Evolutionary conservation across 2,888 invertebrate genomes (phyloP), one percentile per base, ranked within the genome.

Genomic region (Hypomecis punctinalis): DNA sequence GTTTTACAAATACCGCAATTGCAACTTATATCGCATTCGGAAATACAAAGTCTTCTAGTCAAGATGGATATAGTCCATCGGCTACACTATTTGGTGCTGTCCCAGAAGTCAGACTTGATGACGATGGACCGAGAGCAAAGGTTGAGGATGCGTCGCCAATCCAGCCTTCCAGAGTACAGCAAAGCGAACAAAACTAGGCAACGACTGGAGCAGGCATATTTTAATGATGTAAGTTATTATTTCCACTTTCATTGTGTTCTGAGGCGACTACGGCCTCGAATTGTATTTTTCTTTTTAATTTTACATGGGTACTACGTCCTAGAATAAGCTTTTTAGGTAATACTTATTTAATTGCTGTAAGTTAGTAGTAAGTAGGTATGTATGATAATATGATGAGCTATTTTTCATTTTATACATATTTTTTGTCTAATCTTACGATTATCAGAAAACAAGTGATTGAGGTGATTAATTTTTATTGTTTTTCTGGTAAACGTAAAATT

Each of bases 51-150:
- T 45, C 39, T 49, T 66, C 59, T 55, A 11, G 9, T 37, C 46
- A 80, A 76, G 61, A 93, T 93, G 93, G 93, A 93, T 84, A 81
- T 93, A 71, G 91, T 93, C 66, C 93, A 93, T 76, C 86, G 91
- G 45, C 76, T 93, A 70, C 93, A 93, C 74, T 93, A 93, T 74
- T 81, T 93, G 69, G 93, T 93, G 74, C 76, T 93, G 45, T 89
- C 93, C 1, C 93, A 93, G 78, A 93, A 93, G 74, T 92, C 92
- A 33, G 93, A 93, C 76, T 78, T 93, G 66, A 88, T 93, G 91
- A 93, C 91, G 0, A 90, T 93, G 89, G 93, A 93, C 53, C 79
- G 93, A 60, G 93, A 93, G 73, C 91, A 93, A 74, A 83, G 91
- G 69, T 79, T 90, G 84, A 85, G 91, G 69, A 86, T 93, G 76